Base-by-base conservation (phyloP, 1,140 invertebrate species). In the Phymorhynchus buccinoides region DNA sequence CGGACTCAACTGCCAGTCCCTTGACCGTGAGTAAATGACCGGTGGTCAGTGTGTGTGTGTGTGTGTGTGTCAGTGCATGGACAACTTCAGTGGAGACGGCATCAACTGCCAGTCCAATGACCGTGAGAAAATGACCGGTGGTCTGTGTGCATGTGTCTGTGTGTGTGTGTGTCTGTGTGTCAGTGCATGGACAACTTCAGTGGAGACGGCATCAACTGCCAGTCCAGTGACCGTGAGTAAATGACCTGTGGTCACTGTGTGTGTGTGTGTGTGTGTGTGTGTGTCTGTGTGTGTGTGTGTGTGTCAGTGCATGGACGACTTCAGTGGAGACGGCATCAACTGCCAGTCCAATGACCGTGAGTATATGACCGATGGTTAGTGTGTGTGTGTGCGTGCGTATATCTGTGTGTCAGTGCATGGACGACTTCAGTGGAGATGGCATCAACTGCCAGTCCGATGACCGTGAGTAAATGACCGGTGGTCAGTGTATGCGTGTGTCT, bases 141-240 rank as follows among this genome's bases (percentile, higher is more conserved):
- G 6, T 62, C 4, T 62, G 12, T 27, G 22, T 62, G 73, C 41
- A 32, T 77, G 73, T 27, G 30, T 77, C 4, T 77, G 73, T 77
- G 30, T 30, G 73, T 77, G 73, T 27, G 22, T 77, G 73, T 27
- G 22, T 77, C n/a, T 77, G 73, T 77, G 30, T 62, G 56, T 62
- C 4, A 27, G 56, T 62, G 22, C n/a, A 4, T 27, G 6, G 22
- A 27, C 88, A n/a, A n/a, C n/a, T n/a, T n/a, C n/a, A 90, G 89
- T 80, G 92, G 93, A 3, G 91, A 93, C 92, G 97, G 97, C 32
- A 94, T 95, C 12, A 95, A 95, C 44, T 97, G 96, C 92, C 83
- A 93, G 42, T 44, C 71, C 18, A 39, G 42, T 22, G 85, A 82
- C 32, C 37, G 85, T 82, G 35, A 62, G 84, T n/a, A n/a, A 35